Percentiles rank a stretch among this genome's conserved stretches.
phyloP scores from a whole-genome alignment of 2,797 vertebrate species.

The Nasua narica region DNA sequence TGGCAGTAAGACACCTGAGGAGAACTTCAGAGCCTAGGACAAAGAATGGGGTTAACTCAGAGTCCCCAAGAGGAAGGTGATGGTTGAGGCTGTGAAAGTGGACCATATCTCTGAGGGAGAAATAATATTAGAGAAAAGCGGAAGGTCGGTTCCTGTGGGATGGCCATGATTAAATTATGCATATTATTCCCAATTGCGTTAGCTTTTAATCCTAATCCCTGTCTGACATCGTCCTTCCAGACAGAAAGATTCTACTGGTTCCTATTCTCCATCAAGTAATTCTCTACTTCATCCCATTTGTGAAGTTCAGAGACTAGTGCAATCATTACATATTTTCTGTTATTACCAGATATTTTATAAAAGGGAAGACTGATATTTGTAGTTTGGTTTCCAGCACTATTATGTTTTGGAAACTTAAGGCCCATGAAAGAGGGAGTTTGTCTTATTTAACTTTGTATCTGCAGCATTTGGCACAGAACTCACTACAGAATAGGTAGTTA shows the following conservation, averaged over 20 bases:
- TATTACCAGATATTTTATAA: conserved; percentile 20
- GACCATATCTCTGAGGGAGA: not conserved
- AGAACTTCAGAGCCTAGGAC: not conserved
- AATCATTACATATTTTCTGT: not conserved
- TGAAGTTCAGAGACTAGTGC: not conserved
- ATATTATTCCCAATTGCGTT: not conserved
- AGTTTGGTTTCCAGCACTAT: not conserved
- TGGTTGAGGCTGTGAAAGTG: not conserved
- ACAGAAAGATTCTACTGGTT: not conserved
- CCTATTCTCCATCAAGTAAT: not conserved
- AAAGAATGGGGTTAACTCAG: not conserved
- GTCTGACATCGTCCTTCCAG: not conserved
- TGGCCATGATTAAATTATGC: not conserved
- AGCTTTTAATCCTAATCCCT: not conserved
- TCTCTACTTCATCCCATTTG: not conserved
- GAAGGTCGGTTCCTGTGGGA: not conserved
- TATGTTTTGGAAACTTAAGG: not conserved
- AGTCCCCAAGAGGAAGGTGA: not conserved
- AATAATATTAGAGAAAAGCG: conserved; percentile 1
- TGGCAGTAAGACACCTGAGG: not conserved
- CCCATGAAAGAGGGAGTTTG: not conserved
- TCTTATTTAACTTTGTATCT: conserved; percentile 21
- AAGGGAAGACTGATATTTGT: not conserved
- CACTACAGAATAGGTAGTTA: not conserved
- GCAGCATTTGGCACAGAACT: not conserved